A percentile compares a stretch with the other conserved stretches of the same genome.
These are phyloP conservation scores for Agapornis roseicollis DNA, from an alignment of 2,113 vertebrate species.

Conservation along the genomic window DNA sequence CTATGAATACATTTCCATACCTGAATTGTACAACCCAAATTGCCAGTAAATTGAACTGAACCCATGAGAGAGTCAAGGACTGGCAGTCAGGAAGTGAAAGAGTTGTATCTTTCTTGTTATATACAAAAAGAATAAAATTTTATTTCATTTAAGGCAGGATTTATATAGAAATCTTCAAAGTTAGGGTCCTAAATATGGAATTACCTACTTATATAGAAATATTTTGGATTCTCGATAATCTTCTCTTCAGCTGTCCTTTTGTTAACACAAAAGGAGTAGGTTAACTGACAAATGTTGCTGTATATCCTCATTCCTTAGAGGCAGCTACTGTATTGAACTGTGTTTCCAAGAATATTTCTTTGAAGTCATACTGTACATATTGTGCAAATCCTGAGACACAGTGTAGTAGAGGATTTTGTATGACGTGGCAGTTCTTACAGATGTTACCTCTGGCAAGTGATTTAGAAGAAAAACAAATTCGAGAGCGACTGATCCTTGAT, in stretches of 20 bases:
- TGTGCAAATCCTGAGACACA: neutral
- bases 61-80: neutral
- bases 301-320: neutral
- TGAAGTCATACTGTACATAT: neutral
- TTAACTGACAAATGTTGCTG: neutral
- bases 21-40: neutral
- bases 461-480: neutral
- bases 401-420: neutral
- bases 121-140: neutral
- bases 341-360: constrained; percentile 10
- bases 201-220: neutral
- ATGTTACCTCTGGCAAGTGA: neutral
- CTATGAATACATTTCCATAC: neutral
- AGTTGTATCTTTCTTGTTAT: neutral
- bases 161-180: neutral
- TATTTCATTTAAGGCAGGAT: neutral
- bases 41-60: neutral
- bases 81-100: neutral
- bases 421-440: neutral
- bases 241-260: neutral
- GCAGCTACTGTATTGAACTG: neutral
- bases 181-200: neutral
- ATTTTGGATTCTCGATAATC: neutral
- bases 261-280: neutral
- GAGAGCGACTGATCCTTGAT: neutral